phyloP scores from a whole-genome alignment of 2,113 vertebrate genomes.

The Semicossyphus pulcher region DNA sequence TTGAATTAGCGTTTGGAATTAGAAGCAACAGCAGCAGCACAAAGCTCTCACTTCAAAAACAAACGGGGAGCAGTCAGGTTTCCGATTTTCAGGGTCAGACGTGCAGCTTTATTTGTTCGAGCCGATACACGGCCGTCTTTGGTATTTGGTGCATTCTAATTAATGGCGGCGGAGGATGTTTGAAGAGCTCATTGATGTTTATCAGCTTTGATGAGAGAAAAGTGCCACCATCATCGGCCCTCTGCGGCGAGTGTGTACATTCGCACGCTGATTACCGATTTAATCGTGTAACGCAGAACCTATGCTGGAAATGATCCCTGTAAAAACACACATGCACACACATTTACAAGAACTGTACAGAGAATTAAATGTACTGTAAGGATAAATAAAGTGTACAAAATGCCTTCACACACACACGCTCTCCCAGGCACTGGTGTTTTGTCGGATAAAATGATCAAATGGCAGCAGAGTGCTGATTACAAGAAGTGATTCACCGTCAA shows the following conservation, averaged over 20 bases:
- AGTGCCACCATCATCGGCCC: constrained; percentile 20
- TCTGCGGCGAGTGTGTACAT: neutral
- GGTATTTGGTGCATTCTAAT: constrained; percentile 48
- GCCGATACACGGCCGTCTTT: constrained; percentile 38
- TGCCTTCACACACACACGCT: neutral
- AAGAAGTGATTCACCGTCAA: constrained; percentile 70
- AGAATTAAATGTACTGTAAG: neutral
- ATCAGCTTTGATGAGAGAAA: constrained; percentile 64
- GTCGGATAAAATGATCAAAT: constrained; percentile 70
- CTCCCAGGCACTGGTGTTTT: constrained; percentile 17
- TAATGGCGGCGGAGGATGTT: constrained; percentile 47
- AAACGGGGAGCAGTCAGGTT: constrained; percentile 50
- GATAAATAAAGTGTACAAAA: constrained; percentile 17
- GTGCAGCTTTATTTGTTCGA: constrained; percentile 33
- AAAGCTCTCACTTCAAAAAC: constrained; percentile 51
- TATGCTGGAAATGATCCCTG: neutral
- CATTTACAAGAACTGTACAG: constrained; percentile 12
- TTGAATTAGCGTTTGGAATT: constrained; percentile 69
- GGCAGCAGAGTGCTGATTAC: constrained; percentile 65
- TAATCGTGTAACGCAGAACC: constrained; percentile 17
- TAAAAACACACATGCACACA: constrained; percentile 9
- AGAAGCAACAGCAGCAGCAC: constrained; percentile 62
- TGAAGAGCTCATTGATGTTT: constrained; percentile 62
- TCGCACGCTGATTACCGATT: constrained; percentile 26
- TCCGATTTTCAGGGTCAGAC: constrained; percentile 53